A percentile compares a stretch with the other conserved stretches of the same genome.
Evolutionary conservation across 2,113 vertebrate species (phyloP).

Genomic region (Ahaetulla prasina): DNA sequence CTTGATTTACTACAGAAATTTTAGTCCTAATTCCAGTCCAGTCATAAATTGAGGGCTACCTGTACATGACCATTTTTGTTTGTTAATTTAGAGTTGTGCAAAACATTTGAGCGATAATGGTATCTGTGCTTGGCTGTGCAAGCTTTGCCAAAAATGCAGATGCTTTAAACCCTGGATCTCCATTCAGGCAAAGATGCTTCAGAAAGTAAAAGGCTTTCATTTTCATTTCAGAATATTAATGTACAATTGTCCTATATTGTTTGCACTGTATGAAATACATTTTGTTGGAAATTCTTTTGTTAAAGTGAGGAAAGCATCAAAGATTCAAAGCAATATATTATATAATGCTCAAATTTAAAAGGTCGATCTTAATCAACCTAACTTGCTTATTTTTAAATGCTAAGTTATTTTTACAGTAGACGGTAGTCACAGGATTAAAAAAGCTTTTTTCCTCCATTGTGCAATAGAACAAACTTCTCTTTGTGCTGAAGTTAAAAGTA

Average conservation of each 20-base stretch:
- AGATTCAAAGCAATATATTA: background rate
- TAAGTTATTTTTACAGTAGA: background rate
- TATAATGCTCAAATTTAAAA: background rate
- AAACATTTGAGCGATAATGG: background rate
- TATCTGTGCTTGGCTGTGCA: background rate
- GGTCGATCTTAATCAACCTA: background rate
- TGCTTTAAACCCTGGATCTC: background rate
- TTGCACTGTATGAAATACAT: background rate
- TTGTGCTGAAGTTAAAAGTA: conserved; percentile 56
- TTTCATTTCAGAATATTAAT: background rate
- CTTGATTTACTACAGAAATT: background rate
- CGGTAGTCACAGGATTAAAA: conserved; percentile 44
- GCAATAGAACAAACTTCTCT: conserved; percentile 54
- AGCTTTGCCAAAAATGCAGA: background rate
- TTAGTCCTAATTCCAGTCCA: background rate
- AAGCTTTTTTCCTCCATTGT: conserved; percentile 64
- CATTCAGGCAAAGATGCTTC: background rate
- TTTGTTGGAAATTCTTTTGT: background rate
- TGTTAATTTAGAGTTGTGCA: background rate
- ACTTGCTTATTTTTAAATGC: background rate
- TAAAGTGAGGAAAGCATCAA: background rate
- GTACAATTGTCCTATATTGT: background rate
- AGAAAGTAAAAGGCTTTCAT: background rate
- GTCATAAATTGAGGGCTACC: background rate
- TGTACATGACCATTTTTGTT: background rate